Percentiles rank a stretch among this genome's conserved stretches.
phyloP scores from a whole-genome alignment of 2,113 vertebrate species.

The Aptenodytes forsteri region DNA sequence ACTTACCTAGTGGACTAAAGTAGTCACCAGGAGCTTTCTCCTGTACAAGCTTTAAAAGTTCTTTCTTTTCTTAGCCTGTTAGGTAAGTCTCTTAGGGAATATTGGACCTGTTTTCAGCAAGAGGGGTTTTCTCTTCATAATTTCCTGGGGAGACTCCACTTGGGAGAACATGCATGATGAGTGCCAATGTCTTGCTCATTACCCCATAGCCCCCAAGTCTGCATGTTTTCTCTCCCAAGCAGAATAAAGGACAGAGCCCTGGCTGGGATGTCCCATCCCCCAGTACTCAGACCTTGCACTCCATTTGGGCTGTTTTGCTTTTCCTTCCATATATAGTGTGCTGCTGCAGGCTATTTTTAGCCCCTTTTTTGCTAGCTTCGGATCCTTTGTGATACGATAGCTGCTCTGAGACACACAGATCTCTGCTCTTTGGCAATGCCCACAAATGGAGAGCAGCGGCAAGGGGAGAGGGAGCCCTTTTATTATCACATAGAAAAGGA shows the following conservation, averaged over 20 bases:
- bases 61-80: slow-evolving; percentile 16
- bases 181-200: not conserved
- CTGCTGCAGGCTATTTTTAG: slow-evolving; percentile 85
- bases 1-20: not conserved
- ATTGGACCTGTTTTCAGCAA: not conserved
- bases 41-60: not conserved
- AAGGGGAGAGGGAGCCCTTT: slow-evolving; percentile 74
- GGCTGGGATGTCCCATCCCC: slow-evolving; percentile 59
- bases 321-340: slow-evolving; percentile 83
- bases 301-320: slow-evolving; percentile 69
- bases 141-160: slow-evolving; percentile 10
- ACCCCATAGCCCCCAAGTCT: not conserved
- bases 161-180: not conserved
- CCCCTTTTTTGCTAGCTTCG: slow-evolving; percentile 71
- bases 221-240: not conserved
- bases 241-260: not conserved
- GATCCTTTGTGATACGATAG: slow-evolving; percentile 74
- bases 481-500: slow-evolving; percentile 71
- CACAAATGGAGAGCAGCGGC: slow-evolving; percentile 83
- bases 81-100: not conserved
- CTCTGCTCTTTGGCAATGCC: slow-evolving; percentile 78
- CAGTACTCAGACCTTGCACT: slow-evolving; percentile 53
- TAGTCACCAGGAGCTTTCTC: not conserved
- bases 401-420: slow-evolving; percentile 66
- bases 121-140: not conserved